Base-by-base conservation (phyloP, 2,113 vertebrate genomes). In the Tangachromis dhanisi region DNA sequence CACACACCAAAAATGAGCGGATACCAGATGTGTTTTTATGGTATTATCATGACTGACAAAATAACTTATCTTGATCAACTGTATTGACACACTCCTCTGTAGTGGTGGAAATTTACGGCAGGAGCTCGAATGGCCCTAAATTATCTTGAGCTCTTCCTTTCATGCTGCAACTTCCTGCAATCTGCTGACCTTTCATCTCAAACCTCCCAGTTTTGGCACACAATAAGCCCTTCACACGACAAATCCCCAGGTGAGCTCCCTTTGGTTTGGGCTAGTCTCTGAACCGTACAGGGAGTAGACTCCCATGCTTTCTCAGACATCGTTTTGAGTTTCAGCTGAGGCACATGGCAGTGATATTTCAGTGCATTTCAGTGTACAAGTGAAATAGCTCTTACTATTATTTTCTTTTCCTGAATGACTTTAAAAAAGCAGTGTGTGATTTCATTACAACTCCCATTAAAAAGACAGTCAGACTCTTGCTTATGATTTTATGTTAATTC, bases 131-230 rank as follows among this genome's bases (percentile, higher is more conserved):
- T 59, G 57, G 29, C 35, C 49, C 53, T 29, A 55, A 83, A 85
- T 85, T 81, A 80, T 90, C 83, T 51, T 53, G 49, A 89, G 80
- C 83, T 45, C 80, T 73, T 90, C 49, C 83, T 88, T 92, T 93
- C 47, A 92, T 94, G 85, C 83, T 89, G 86, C 88, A 93, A 85
- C 80, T 68, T 73, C 80, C 61, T 89, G 89, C 86, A 93, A 89
- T 92, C 89, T 86, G 63, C 93, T 92, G 90, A 93, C 86, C 83
- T 89, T 92, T 90, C 88, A 94, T 94, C 85, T 87, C 83, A 88
- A 88, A 90, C 83, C 89, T 63, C 49, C 31, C 68, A 76, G 83
- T 76, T 91, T 86, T 81, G 68, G 86, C 40, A 71, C 55, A 84
- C 55, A 88, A 80, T 82, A 49, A 84, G 55, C 57, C 83, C 42